phyloP scores from a whole-genome alignment of 2,888 invertebrate species.

The Ditula angustiorana region DNA sequence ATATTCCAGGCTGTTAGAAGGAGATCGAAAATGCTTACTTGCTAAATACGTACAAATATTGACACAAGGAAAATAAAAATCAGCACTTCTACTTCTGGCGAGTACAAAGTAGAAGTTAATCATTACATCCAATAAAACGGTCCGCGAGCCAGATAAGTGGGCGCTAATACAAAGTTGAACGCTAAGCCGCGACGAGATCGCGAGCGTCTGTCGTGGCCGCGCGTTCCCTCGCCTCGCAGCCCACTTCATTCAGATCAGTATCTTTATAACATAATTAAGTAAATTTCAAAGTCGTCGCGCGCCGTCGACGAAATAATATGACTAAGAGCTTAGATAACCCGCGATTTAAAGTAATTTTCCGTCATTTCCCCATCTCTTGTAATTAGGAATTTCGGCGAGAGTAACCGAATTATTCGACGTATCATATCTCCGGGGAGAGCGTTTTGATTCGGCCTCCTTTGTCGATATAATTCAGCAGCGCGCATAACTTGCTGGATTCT shows the following conservation, averaged over 20 bases:
- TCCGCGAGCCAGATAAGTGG: conserved; percentile 31
- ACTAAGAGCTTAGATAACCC: conserved; percentile 68
- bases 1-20: no score
- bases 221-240: conserved; percentile 49
- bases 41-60: no score
- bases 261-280: conserved; percentile 77
- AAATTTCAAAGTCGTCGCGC: conserved; percentile 71
- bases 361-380: conserved; percentile 64
- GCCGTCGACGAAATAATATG: conserved; percentile 70
- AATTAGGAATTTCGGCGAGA: conserved; percentile 63
- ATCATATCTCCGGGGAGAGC: conserved; percentile 51
- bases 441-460: conserved; percentile 49
- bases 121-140: conserved; percentile 35
- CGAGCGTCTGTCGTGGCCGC: conserved; percentile 57
- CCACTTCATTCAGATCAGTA: conserved; percentile 70
- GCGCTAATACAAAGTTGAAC: conserved; percentile 45
- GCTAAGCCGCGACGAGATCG: conserved; percentile 52
- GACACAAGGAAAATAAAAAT: not conserved
- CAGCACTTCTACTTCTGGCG: not conserved
- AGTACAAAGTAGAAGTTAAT: conserved; percentile 1
- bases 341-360: conserved; percentile 69
- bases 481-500: conserved; percentile 46
- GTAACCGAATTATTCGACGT: conserved; percentile 57
- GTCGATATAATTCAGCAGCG: conserved; percentile 50
- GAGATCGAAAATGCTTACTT: no score